phyloP scores from a whole-genome alignment of 2,888 invertebrate species.

The Agriotes lineatus region DNA sequence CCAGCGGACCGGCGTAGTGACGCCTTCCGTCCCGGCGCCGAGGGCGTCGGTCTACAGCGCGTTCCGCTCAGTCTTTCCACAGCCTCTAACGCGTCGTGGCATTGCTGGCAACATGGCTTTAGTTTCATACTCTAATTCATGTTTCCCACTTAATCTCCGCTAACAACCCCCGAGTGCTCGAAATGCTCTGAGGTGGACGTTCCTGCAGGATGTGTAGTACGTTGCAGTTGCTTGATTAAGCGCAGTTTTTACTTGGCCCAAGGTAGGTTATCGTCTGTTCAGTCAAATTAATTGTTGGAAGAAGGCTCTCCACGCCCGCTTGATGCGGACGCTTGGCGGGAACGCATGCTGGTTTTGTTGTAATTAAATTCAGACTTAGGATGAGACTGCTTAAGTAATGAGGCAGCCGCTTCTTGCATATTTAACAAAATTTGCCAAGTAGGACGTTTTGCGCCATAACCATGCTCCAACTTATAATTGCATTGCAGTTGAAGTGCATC shows the following conservation, averaged over 20 bases:
- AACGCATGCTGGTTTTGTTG: background rate
- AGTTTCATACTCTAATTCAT: slow-evolving; percentile 16
- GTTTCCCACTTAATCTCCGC: background rate
- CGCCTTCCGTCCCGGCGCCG: slow-evolving; percentile 64
- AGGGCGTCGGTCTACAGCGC: slow-evolving; percentile 61
- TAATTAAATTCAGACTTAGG: slow-evolving; percentile 2
- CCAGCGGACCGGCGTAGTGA: slow-evolving; percentile 65
- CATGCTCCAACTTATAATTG: background rate
- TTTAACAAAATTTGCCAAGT: too few species aligned
- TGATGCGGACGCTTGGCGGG: background rate
- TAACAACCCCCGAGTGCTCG: slow-evolving; percentile 5
- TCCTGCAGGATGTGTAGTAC: background rate
- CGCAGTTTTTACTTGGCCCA: background rate
- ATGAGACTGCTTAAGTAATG: too few species aligned
- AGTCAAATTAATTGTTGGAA: background rate
- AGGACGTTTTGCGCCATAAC: background rate
- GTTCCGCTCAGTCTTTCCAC: slow-evolving; percentile 49
- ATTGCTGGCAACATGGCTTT: slow-evolving; percentile 36
- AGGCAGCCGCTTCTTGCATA: too few species aligned
- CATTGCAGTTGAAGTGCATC: background rate
- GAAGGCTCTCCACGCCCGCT: slow-evolving; percentile 10
- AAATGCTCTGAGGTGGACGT: background rate
- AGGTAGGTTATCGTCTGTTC: slow-evolving; percentile 9
- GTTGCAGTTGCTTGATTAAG: background rate
- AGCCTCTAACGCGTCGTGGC: slow-evolving; percentile 45